Evolutionary conservation across 1,140 invertebrate species (phyloP).

Genomic region (Drosophila kurseongensis): DNA sequence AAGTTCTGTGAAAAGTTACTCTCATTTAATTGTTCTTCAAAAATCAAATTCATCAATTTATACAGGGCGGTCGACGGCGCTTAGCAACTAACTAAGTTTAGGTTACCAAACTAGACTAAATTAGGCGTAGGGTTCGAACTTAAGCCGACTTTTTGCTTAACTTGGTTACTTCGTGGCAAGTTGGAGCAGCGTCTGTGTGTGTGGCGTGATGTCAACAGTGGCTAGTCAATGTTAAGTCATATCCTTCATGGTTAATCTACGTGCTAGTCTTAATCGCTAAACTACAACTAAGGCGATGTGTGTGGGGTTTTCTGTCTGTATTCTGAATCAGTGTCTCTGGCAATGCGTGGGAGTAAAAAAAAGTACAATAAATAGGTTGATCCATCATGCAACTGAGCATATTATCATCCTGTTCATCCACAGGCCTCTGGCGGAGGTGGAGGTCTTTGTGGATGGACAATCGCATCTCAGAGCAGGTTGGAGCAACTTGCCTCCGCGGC

Average conservation of each 20-base stretch:
- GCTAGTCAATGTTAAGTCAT: conserved; percentile 40
- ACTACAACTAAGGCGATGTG: conserved; percentile 37
- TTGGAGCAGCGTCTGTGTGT: conserved; percentile 1
- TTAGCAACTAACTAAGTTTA: conserved; percentile 35
- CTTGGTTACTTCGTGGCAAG: conserved; percentile 8
- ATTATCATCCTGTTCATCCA: conserved; percentile 25
- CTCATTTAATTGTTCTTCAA: conserved; percentile 35
- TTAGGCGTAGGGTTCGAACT: conserved; percentile 37
- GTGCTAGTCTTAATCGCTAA: conserved; percentile 22
- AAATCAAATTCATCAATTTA: conserved; percentile 45
- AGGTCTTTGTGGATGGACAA: conserved; percentile 16
- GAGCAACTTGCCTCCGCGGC: conserved; percentile 66
- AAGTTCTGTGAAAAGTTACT: conserved; percentile 3
- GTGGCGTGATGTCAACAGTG: conserved; percentile 43
- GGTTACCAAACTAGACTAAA: conserved; percentile 25
- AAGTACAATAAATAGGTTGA: conserved; percentile 75
- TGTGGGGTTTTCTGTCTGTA: conserved; percentile 7
- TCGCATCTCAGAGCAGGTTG: conserved; percentile 68
- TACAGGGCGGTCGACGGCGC: conserved; percentile 30
- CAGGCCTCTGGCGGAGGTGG: conserved; percentile 28
- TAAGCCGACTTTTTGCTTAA: conserved; percentile 19
- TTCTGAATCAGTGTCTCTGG: conserved; percentile 22
- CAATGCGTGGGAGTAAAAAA: conserved; percentile 58
- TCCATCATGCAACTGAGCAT: conserved; percentile 29
- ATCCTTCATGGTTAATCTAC: conserved; percentile 35